A percentile compares a stretch with the other conserved stretches of the same genome.
These are phyloP conservation scores for Cephalotes varians DNA, from an alignment of 2,888 invertebrate species.

Conservation along the genomic window DNA sequence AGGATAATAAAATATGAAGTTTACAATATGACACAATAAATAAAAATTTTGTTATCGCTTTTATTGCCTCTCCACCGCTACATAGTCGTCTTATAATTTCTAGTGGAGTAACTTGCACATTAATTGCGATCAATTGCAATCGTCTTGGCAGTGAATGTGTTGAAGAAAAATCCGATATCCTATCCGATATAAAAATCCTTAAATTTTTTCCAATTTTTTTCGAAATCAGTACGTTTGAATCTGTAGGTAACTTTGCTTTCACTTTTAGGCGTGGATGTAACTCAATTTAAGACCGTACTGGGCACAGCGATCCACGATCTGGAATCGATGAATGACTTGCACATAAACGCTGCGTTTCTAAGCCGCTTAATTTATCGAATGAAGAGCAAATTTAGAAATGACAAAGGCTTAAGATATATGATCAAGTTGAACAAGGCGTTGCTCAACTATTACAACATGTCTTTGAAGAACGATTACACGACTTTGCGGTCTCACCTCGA, in stretches of 20 bases:
- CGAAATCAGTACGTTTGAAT: too few species aligned
- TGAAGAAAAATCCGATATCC: too few species aligned
- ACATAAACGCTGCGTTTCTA: conserved; percentile 87
- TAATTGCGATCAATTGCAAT: too few species aligned
- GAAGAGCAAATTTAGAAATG: conserved; percentile 88
- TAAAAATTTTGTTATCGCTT: not conserved
- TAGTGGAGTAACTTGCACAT: too few species aligned
- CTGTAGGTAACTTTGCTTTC: not conserved
- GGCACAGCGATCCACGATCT: conserved; percentile 74
- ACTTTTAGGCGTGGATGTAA: conserved; percentile 68
- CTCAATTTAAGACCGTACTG: conserved; percentile 65
- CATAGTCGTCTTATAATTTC: too few species aligned
- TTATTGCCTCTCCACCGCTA: too few species aligned
- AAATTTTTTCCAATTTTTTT: too few species aligned
- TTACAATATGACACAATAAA: not conserved
- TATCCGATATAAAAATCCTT: too few species aligned
- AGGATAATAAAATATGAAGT: not conserved
- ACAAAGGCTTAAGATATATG: conserved; percentile 87
- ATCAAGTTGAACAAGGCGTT: conserved; percentile 87
- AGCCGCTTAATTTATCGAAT: conserved; percentile 88
- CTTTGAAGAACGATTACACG: conserved; percentile 85
- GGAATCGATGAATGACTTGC: conserved; percentile 86
- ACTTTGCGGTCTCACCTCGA: conserved; percentile 74
- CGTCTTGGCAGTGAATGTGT: too few species aligned
- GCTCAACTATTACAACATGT: conserved; percentile 86